A percentile compares a stretch with the other conserved stretches of the same genome.
These are phyloP conservation scores for Platysteira castanea DNA, from an alignment of 2,113 vertebrate genomes.

Conservation along the genomic window DNA sequence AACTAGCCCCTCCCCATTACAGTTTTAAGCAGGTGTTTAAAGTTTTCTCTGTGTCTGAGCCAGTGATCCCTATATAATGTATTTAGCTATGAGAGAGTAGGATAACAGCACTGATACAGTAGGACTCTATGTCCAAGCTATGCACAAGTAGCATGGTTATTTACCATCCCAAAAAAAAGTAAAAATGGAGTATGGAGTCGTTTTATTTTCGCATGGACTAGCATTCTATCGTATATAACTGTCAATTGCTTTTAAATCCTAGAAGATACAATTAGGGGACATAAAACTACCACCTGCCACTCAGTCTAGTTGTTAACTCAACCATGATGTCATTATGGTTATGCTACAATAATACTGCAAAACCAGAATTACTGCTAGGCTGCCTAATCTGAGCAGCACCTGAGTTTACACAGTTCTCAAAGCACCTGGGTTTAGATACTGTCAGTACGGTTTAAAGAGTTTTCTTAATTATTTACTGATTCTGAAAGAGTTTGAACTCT, in stretches of 20 bases:
- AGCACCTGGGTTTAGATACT: neutral
- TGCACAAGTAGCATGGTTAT: neutral
- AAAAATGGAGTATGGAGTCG: neutral
- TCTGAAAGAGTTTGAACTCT: neutral
- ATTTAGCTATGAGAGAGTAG: neutral
- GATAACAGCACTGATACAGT: neutral
- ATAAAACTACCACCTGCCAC: constrained; percentile 18
- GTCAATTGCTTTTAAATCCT: neutral
- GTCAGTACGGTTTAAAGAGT: neutral
- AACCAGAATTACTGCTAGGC: neutral
- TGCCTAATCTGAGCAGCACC: neutral
- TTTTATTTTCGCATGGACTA: neutral
- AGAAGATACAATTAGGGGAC: neutral
- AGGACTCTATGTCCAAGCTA: neutral
- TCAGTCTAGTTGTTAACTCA: neutral
- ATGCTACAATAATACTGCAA: neutral
- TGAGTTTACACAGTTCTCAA: neutral
- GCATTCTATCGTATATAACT: neutral
- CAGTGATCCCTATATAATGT: neutral
- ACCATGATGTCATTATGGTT: neutral
- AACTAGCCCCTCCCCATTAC: fast-evolving
- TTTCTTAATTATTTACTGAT: neutral
- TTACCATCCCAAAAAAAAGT: neutral
- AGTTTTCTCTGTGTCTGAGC: neutral
- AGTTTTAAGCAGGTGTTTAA: neutral